Evolutionary conservation across 2,113 vertebrate species (phyloP), one percentile per base, ranked within the genome.

Genomic region (Clarias macrocephalus): DNA sequence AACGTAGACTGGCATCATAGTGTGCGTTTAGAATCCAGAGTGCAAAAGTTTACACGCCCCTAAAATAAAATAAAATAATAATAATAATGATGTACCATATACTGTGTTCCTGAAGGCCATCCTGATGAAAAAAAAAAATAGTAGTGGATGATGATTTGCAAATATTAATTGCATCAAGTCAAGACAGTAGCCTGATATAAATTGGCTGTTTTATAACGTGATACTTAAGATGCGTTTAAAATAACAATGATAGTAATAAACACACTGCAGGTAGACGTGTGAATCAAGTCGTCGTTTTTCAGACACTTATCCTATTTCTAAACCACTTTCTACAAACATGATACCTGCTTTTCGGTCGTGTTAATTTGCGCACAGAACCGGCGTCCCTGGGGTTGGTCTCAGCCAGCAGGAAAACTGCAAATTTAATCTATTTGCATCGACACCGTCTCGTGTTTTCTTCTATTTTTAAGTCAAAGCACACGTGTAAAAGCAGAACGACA

Each of bases 1-100:
- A 65, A 81, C 54, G 57, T 28, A 79, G 77, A 75, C 88, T 59
- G 42, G 52, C 85, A 75, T 73, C 33, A 19, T n/a, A 5, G 81
- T 52, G 30, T 81, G 60, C 48, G 15, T 72, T 72, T 70, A 48
- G 42, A 48, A 42, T 6, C 42, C 42, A 5, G 21, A 52, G 42
- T 76, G 12, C 37, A 76, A 54, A 76, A n/a, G 73, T 76, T 76
- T 76, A 48, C 1, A 13, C 37, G 23, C 42, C 73, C 73, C 25
- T 52, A 52, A 21, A 52, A 48, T 0, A 48, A 42, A 9, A 72
- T 7, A 5, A 42, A 42, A n/a, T 42, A 1, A 33, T 3, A 0
- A 30, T 5, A 0, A 12, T 12, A 11, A 65, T n/a, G 0, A 2
- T 10, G n/a, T 16, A 10, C 9, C 3, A 19, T 48, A 3, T 48